Conservation (phyloP, 2,888 invertebrate species). For the Rapana venosa region DNA sequence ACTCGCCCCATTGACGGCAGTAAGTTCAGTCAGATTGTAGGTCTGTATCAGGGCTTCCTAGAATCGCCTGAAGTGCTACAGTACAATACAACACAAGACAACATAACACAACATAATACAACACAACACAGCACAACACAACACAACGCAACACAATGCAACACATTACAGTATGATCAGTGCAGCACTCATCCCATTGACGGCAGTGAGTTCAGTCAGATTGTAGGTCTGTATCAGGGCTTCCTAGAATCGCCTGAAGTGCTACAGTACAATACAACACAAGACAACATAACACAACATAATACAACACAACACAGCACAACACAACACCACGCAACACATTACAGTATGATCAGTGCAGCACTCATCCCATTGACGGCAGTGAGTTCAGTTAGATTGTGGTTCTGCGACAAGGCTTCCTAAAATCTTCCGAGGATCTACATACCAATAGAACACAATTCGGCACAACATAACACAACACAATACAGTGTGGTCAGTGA, state of each 20-base stretch:
- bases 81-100: too few species aligned
- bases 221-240: background rate
- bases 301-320: background rate
- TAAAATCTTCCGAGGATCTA: constrained; percentile 48
- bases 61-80: constrained; percentile 47
- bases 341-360: background rate
- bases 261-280: constrained; percentile 19
- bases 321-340: background rate
- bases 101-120: too few species aligned
- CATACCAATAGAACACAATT: too few species aligned
- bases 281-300: too few species aligned
- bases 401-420: constrained; percentile 10
- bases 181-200: constrained; percentile 49
- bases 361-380: constrained; percentile 50
- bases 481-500: background rate
- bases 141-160: background rate
- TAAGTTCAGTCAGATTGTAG: background rate
- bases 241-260: constrained; percentile 47
- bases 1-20: constrained; percentile 50
- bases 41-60: constrained; percentile 27
- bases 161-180: background rate
- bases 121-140: background rate
- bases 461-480: too few species aligned
- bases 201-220: background rate
- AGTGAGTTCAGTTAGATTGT: background rate